These are phyloP conservation scores for Aphrophora alni DNA, from an alignment of 2,888 invertebrate genomes.

Conservation along the genomic window DNA sequence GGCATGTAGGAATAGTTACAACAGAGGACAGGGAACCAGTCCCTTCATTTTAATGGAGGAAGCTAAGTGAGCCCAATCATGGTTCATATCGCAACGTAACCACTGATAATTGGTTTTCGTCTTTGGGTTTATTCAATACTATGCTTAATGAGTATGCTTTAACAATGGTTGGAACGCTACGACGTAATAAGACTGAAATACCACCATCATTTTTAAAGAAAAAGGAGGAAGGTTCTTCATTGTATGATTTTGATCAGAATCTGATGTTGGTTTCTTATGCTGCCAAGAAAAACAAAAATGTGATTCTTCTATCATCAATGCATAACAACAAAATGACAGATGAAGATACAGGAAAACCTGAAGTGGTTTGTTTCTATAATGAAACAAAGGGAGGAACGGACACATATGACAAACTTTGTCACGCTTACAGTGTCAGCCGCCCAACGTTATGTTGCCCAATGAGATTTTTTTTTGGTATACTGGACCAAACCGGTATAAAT, in stretches of 20 bases:
- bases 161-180: constrained; percentile 30
- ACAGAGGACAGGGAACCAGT: background rate
- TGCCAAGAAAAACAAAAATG: constrained; percentile 48
- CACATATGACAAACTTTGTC: too few relatives aligned
- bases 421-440: constrained; percentile 46
- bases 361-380: too few relatives aligned
- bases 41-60: constrained; percentile 4
- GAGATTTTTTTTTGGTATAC: too few relatives aligned
- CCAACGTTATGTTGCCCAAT: constrained; percentile 51
- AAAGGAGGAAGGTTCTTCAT: constrained; percentile 43
- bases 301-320: too few relatives aligned
- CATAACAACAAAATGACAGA: constrained; percentile 45
- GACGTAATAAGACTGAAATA: constrained; percentile 26
- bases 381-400: too few relatives aligned
- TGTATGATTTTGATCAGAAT: too few relatives aligned
- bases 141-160: constrained; percentile 4
- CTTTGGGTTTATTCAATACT: constrained; percentile 14
- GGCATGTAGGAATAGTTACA: background rate
- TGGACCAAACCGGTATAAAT: constrained; percentile 37
- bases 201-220: constrained; percentile 49
- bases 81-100: constrained; percentile 27
- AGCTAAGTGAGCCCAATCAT: constrained; percentile 25
- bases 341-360: too few relatives aligned
- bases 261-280: too few relatives aligned
- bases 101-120: constrained; percentile 33